phyloP scores from a whole-genome alignment of 2,113 vertebrate species.

The Rhinogobius similis region DNA sequence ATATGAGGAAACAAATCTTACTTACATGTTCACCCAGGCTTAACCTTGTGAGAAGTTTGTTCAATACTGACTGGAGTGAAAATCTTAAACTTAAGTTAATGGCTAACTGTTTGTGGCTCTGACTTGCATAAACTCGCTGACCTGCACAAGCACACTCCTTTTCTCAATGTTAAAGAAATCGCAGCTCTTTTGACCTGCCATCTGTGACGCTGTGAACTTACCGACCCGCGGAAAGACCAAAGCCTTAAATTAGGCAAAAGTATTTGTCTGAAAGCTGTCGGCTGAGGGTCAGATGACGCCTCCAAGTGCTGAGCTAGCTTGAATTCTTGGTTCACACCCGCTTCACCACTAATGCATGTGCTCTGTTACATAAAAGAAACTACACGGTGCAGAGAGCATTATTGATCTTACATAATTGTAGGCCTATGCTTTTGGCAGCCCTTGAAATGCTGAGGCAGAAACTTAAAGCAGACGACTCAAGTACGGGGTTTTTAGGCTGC shows the following conservation, averaged over 20 bases:
- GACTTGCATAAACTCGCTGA: constrained; percentile 52
- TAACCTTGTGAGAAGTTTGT: too few species aligned
- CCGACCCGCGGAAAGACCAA: constrained; percentile 46
- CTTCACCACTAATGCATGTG: neutral
- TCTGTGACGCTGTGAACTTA: constrained; percentile 61
- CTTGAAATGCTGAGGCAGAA: neutral
- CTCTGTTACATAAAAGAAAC: neutral
- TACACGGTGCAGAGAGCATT: constrained; percentile 16
- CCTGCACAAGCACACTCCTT: constrained; percentile 25
- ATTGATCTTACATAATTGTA: constrained; percentile 17
- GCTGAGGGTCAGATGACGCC: constrained; percentile 38
- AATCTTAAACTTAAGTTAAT: too few species aligned
- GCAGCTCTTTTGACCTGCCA: constrained; percentile 50
- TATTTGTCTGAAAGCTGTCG: constrained; percentile 30
- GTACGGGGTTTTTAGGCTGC: too few species aligned
- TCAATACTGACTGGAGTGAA: too few species aligned
- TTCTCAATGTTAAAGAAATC: constrained; percentile 45
- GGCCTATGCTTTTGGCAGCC: neutral
- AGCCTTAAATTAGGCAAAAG: constrained; percentile 51
- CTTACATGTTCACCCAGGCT: too few species aligned
- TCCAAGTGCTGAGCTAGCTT: constrained; percentile 23
- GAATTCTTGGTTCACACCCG: constrained; percentile 16
- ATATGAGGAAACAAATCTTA: too few species aligned
- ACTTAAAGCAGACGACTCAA: neutral
- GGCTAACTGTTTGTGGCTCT: neutral